A percentile compares a stretch with the other conserved stretches of the same genome.
phyloP scores from a whole-genome alignment of 2,797 vertebrate genomes.

The Urosaurus nigricauda region DNA sequence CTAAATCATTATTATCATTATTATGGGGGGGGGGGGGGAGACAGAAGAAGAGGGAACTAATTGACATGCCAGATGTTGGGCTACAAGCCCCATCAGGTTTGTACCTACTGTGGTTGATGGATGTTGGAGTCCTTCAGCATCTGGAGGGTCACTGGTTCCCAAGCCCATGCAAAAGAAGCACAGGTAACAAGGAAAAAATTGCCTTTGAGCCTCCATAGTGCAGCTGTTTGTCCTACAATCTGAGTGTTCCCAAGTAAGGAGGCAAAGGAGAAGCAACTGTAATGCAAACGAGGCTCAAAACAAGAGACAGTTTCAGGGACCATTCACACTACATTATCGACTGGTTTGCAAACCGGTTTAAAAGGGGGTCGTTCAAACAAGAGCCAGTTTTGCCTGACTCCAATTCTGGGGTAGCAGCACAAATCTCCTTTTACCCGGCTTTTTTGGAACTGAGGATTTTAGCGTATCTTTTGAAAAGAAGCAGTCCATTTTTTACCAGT shows the following conservation, averaged over 20 bases:
- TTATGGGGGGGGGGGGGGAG: not conserved
- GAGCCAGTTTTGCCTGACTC: no score
- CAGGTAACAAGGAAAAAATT: not conserved
- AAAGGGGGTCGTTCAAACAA: no score
- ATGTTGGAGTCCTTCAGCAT: not conserved
- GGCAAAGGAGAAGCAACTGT: not conserved
- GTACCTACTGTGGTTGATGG: no score
- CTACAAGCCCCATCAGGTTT: not conserved
- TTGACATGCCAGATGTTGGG: not conserved
- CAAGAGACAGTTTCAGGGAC: not conserved
- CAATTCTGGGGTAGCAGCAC: no score
- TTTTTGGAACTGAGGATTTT: no score
- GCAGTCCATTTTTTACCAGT: no score
- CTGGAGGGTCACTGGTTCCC: not conserved
- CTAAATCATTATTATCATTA: not conserved
- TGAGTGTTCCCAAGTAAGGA: not conserved
- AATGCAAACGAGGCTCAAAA: not conserved
- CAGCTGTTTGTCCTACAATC: not conserved
- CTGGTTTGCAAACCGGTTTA: no score
- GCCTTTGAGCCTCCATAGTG: not conserved
- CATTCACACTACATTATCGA: no score
- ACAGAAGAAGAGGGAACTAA: no score
- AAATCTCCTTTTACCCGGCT: no score
- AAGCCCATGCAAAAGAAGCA: not conserved
- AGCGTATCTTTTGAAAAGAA: no score